Conservation (phyloP, 1,140 invertebrate species). For the Ceratina australensis region DNA sequence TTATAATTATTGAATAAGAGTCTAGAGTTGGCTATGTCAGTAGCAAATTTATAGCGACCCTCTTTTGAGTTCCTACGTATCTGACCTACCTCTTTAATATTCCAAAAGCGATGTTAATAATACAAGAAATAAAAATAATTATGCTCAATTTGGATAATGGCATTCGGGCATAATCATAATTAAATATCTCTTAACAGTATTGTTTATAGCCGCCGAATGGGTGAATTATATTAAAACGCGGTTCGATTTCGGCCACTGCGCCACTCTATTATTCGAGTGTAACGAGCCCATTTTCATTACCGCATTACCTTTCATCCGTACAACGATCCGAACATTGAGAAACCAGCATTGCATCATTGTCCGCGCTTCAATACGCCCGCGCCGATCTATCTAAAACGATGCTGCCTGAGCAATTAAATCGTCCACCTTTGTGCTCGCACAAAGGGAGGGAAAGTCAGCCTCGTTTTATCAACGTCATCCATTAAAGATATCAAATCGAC, state of each 20-base stretch:
- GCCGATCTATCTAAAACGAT: neutral
- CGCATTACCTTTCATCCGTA: constrained; percentile 26
- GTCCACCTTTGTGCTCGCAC: neutral
- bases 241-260: constrained; percentile 15
- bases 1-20: no score
- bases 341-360: constrained; percentile 1
- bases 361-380: neutral
- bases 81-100: no score
- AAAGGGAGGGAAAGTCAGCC: neutral
- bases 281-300: constrained; percentile 40
- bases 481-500: constrained; percentile 38
- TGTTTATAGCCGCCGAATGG: neutral
- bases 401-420: constrained; percentile 10
- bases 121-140: neutral
- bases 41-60: no score
- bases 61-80: no score
- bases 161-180: neutral
- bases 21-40: no score
- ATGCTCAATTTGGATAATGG: neutral
- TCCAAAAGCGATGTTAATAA: no score
- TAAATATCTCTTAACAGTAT: neutral
- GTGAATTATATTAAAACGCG: constrained; percentile 21
- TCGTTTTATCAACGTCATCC: neutral
- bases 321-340: neutral
- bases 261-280: constrained; percentile 23